Conservation (phyloP, 2,888 invertebrate species). For the Dolomedes plantarius region DNA sequence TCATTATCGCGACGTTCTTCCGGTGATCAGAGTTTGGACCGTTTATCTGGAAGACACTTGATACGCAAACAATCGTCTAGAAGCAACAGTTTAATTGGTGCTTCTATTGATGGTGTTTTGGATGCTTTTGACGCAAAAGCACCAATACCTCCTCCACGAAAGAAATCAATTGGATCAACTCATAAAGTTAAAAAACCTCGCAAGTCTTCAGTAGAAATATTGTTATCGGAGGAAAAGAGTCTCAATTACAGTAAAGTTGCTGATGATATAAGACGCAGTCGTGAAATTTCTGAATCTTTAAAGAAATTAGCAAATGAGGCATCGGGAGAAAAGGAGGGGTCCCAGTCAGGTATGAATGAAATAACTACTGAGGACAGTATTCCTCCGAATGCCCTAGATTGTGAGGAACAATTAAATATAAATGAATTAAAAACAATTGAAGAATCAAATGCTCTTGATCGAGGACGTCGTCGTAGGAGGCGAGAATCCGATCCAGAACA, state of each 20-base stretch:
- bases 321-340: too few relatives aligned
- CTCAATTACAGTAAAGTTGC: conserved; percentile 37
- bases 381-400: not conserved
- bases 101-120: too few relatives aligned
- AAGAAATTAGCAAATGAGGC: not conserved
- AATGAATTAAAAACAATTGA: not conserved
- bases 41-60: conserved; percentile 19
- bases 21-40: conserved; percentile 29
- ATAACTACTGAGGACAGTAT: too few relatives aligned
- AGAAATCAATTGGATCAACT: conserved; percentile 39
- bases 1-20: conserved; percentile 41
- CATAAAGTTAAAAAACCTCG: conserved; percentile 31
- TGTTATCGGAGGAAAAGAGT: conserved; percentile 32
- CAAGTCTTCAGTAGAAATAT: conserved; percentile 47
- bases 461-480: not conserved
- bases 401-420: too few relatives aligned
- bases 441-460: not conserved
- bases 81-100: not conserved
- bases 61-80: conserved; percentile 14
- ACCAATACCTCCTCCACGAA: conserved; percentile 34
- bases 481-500: not conserved
- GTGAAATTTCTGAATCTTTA: not conserved
- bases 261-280: conserved; percentile 32
- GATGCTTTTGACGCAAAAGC: not conserved
- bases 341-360: too few relatives aligned